Evolutionary conservation across 2,888 invertebrate genomes (phyloP).

Genomic region (Drosophila subquinaria): DNA sequence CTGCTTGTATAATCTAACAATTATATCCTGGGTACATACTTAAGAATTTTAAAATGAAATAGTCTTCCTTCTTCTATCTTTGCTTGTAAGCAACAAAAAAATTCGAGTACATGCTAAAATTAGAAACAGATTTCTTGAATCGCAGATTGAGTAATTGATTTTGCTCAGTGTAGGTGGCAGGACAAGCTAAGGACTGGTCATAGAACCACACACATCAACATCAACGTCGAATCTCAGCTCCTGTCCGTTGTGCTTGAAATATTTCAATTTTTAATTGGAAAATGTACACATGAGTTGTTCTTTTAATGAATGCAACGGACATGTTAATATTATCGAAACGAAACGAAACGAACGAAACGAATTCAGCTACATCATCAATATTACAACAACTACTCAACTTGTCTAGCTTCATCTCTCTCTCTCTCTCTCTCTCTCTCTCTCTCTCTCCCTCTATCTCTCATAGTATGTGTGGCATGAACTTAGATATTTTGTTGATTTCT

Average conservation of each 20-base stretch:
- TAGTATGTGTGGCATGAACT: not conserved
- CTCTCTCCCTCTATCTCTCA: no score
- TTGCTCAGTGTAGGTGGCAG: not conserved
- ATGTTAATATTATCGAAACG: slow-evolving; percentile 64
- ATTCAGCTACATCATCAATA: slow-evolving; percentile 55
- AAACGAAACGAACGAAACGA: slow-evolving; percentile 3
- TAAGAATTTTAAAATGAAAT: no score
- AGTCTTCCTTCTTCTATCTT: no score
- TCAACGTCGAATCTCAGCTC: slow-evolving; percentile 39
- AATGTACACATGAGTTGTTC: slow-evolving; percentile 83
- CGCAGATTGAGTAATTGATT: not conserved
- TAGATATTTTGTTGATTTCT: slow-evolving; percentile 25
- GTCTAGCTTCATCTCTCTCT: not conserved
- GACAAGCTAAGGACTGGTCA: not conserved
- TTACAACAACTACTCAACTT: slow-evolving; percentile 40
- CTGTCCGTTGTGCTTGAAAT: slow-evolving; percentile 71
- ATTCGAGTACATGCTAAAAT: no score
- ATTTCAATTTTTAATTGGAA: slow-evolving; percentile 84
- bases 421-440: not conserved
- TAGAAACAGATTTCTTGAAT: no score
- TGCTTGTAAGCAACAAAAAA: no score
- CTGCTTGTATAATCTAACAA: no score
- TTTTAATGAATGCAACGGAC: slow-evolving; percentile 77
- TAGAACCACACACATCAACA: slow-evolving; percentile 6
- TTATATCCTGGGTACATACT: no score